Evolutionary conservation across 2,888 invertebrate species (phyloP), one percentile per base, ranked within the genome.

Genomic region (Erynnis tages): DNA sequence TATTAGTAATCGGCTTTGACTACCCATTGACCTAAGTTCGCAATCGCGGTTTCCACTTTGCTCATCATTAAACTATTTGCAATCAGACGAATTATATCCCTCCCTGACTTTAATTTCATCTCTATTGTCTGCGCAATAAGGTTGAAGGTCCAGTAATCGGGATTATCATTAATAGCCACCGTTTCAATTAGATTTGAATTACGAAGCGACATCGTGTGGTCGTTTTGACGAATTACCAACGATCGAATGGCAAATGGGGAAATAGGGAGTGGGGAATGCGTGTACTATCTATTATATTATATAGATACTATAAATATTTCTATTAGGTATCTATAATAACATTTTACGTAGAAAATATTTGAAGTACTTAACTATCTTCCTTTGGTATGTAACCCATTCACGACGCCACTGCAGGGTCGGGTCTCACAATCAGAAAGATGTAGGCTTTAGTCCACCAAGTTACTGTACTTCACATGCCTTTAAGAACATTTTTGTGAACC

Each of bases 21-120:
- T 17, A 32, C 30, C 30, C n/a, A 56, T 54, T 44, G 53, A 47
- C 49, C 53, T 30, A 52, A 50, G 56, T 56, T 50, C 53, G 53
- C 49, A 54, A 58, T 54, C 50, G 55, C 45, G 59, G 59, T 55
- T 57, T 50, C 47, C 40, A 56, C 50, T 55, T 55, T 54, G 50
- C 47, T 21, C 47, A 32, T 47, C 43, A 53, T 56, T 58, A 56
- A 54, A 56, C 54, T 52, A 47, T 54, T 44, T 45, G 38, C 50
- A 55, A 60, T 60, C 53, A 19, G 40, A 19, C 13, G 13, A 19
- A 40, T 25, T 30, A 38, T 29, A n/a, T 37, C 19, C 4, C n/a
- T 11, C 5, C 13, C 3, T 10, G 3, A 11, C 3, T 4, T 16
- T 14, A 29, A 10, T 41, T 16, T 14, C 4, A 29, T n/a, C 40